These are phyloP conservation scores for Oligia latruncula DNA, from an alignment of 2,888 invertebrate genomes.

Conservation along the genomic window DNA sequence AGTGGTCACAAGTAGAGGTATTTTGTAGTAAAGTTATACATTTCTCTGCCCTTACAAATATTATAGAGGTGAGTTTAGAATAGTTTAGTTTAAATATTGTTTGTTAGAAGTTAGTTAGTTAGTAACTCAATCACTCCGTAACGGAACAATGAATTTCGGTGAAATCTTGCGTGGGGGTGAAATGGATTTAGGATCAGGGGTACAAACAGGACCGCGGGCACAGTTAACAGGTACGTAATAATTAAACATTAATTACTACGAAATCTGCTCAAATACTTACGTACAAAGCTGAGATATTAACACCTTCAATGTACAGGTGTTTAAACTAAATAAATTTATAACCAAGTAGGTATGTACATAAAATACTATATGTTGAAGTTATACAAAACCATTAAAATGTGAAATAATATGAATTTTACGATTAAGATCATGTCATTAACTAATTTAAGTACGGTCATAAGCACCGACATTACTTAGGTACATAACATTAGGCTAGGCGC, in stretches of 20 bases:
- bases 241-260: neutral
- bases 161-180: neutral
- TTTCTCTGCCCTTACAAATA: neutral
- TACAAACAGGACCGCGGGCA: neutral
- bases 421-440: neutral
- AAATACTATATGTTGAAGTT: neutral
- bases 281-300: neutral
- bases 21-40: neutral
- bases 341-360: neutral
- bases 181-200: neutral
- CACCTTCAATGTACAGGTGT: neutral
- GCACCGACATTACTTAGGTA: neutral
- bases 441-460: neutral
- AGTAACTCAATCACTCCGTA: neutral
- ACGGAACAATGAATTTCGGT: neutral
- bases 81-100: neutral
- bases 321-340: neutral
- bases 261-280: neutral
- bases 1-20: neutral
- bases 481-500: neutral
- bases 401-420: neutral
- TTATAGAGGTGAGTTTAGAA: neutral
- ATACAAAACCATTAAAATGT: neutral
- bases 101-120: neutral
- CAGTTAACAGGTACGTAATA: neutral